A percentile compares a stretch with the other conserved stretches of the same genome.
Conservation (phyloP, 2,113 vertebrate genomes). For the Thermophis baileyi region DNA sequence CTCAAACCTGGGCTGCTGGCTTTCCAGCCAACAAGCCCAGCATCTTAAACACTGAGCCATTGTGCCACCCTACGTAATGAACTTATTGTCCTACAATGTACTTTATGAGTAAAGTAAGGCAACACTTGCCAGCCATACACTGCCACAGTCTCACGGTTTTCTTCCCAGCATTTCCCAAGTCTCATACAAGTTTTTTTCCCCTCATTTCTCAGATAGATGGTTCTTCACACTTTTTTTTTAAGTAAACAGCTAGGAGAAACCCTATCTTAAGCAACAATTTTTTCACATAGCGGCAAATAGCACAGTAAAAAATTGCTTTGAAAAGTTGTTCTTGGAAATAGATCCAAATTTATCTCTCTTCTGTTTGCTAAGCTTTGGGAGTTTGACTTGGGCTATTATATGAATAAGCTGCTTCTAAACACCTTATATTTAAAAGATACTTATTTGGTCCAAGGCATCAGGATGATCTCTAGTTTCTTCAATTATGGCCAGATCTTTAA, state of each 20-base stretch:
- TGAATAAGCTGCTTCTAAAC: neutral
- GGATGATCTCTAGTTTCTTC: neutral
- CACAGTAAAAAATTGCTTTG: neutral
- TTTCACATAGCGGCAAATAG: neutral
- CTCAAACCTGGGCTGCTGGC: neutral
- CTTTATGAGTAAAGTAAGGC: neutral
- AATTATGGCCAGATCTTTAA: conserved; percentile 10
- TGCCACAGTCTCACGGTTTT: neutral
- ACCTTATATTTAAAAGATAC: neutral
- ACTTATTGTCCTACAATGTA: neutral
- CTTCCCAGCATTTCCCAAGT: neutral
- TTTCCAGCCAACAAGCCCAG: neutral
- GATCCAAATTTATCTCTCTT: neutral
- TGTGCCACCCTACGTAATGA: neutral
- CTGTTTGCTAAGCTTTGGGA: neutral
- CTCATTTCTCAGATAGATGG: conserved; percentile 10
- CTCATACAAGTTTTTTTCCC: neutral
- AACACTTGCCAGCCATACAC: neutral
- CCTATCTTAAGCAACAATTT: neutral
- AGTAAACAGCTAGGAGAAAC: conserved; percentile 8
- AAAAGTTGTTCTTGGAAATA: neutral
- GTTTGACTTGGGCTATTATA: conserved; percentile 6
- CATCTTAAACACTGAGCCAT: neutral
- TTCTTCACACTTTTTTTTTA: neutral
- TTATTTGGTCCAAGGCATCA: conserved; percentile 4